Percentiles rank a stretch among this genome's conserved stretches.
Evolutionary conservation across 2,888 invertebrate genomes (phyloP).

Genomic region (Lottia gigantea): DNA sequence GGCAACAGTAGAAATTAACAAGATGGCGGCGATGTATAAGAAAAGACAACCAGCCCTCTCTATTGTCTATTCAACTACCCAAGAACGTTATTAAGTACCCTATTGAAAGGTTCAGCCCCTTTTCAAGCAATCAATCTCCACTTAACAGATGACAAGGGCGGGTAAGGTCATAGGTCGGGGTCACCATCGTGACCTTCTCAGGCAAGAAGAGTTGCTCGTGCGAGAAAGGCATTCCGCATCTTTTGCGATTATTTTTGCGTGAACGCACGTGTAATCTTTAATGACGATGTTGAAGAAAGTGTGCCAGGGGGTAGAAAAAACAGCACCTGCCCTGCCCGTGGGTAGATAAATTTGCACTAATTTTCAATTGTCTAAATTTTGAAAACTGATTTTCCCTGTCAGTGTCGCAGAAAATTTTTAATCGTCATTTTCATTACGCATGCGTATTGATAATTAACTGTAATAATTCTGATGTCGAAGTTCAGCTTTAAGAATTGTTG

Average conservation of each 20-base stretch:
- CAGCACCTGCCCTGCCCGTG: neutral
- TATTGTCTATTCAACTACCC: neutral
- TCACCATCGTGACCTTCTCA: constrained; percentile 4
- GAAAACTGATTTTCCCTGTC: neutral
- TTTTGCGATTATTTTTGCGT: constrained; percentile 4
- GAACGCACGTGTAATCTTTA: constrained; percentile 9
- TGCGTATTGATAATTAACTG: too few relatives aligned
- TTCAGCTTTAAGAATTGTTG: too few relatives aligned
- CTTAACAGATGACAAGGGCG: constrained; percentile 11
- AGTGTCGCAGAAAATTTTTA: too few relatives aligned
- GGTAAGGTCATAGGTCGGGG: constrained; percentile 1
- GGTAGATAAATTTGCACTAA: neutral
- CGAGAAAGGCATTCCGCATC: constrained; percentile 2
- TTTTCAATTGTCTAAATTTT: neutral
- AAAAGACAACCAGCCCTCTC: neutral
- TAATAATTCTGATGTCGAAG: too few relatives aligned
- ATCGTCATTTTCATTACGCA: too few relatives aligned
- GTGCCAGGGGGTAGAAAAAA: too few relatives aligned
- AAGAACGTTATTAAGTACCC: neutral
- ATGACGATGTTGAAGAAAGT: neutral
- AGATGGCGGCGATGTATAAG: neutral
- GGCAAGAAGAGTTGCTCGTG: neutral
- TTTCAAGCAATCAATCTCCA: neutral
- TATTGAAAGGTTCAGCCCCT: neutral
- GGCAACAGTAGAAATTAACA: too few relatives aligned